A percentile compares a stretch with the other conserved stretches of the same genome.
Conservation (phyloP, 2,888 invertebrate genomes). For the Eurois occulta region DNA sequence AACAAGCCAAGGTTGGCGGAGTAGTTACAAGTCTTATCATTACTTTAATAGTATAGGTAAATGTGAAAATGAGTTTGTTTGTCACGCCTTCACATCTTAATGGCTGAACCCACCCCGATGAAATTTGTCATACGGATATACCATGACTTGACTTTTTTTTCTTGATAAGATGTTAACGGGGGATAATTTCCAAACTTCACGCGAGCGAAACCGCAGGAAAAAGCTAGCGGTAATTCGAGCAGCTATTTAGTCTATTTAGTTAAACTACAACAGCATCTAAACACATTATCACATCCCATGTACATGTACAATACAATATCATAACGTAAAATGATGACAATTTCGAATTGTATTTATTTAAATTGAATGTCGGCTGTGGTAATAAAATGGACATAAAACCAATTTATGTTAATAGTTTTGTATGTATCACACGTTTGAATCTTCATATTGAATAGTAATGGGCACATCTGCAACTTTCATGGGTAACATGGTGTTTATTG, state of each 20-base stretch:
- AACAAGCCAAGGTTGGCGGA: conserved; percentile 18
- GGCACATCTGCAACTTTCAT: conserved; percentile 36
- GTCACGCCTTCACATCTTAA: background rate
- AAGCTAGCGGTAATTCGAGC: conserved; percentile 3
- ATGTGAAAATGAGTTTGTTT: background rate
- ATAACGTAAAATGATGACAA: conserved; percentile 62
- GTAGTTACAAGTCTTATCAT: background rate
- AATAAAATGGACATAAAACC: conserved; percentile 73
- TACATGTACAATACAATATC: conserved; percentile 49
- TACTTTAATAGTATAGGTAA: background rate
- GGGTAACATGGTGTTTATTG: conserved; percentile 54
- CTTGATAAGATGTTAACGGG: background rate
- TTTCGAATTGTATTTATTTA: conserved; percentile 72
- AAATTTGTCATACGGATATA: background rate
- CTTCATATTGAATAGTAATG: conserved; percentile 59
- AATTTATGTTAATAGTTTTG: conserved; percentile 73
- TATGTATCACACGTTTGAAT: conserved; percentile 60
- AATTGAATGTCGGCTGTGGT: conserved; percentile 67
- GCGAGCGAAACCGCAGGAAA: background rate
- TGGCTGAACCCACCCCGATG: background rate
- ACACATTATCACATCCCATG: conserved; percentile 26
- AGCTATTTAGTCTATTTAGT: background rate
- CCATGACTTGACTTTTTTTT: background rate
- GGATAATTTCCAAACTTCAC: background rate
- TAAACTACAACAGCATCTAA: conserved; percentile 27